Evolutionary conservation across 1,140 invertebrate genomes (phyloP).

Genomic region (Drosophila mojavensis): DNA sequence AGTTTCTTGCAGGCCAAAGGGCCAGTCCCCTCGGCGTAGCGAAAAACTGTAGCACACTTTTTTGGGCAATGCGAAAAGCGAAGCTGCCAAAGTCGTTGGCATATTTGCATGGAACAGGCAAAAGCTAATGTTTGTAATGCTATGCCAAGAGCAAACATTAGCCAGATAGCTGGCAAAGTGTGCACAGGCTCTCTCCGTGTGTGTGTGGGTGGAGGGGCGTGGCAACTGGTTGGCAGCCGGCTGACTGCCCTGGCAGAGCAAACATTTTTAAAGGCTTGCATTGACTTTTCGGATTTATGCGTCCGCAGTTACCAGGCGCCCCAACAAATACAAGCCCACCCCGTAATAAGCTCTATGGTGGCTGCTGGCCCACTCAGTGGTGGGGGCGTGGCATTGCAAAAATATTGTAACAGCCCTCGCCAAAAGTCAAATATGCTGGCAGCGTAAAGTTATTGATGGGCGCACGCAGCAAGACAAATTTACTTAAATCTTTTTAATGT

Average conservation of each 20-base stretch:
- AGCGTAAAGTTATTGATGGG: conserved; percentile 73
- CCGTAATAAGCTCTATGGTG: conserved; percentile 23
- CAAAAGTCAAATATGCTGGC: conserved; percentile 73
- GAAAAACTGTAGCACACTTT: conserved; percentile 71
- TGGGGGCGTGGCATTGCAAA: conserved; percentile 10
- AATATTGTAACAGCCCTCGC: conserved; percentile 2
- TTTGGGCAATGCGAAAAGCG: conserved; percentile 54
- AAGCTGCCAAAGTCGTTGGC: conserved; percentile 38
- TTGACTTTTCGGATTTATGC: conserved; percentile 54
- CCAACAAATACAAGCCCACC: conserved; percentile 24
- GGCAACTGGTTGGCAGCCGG: conserved; percentile 17
- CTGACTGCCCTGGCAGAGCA: conserved; percentile 19
- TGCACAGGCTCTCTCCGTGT: conserved; percentile 9
- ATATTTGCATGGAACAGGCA: conserved; percentile 69
- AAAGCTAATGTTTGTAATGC: conserved; percentile 60
- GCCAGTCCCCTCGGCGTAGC: conserved; percentile 19
- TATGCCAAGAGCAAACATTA: conserved; percentile 56
- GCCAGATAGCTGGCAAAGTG: conserved; percentile 52
- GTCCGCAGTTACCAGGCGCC: conserved; percentile 18
- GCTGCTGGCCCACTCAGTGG: too few relatives aligned
- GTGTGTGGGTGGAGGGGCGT: not conserved
- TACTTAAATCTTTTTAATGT: conserved; percentile 82
- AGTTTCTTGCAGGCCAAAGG: conserved; percentile 7
- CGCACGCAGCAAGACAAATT: conserved; percentile 80
- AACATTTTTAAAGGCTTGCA: conserved; percentile 51